phyloP scores from a whole-genome alignment of 2,797 vertebrate genomes.

The Brotula barbata region DNA sequence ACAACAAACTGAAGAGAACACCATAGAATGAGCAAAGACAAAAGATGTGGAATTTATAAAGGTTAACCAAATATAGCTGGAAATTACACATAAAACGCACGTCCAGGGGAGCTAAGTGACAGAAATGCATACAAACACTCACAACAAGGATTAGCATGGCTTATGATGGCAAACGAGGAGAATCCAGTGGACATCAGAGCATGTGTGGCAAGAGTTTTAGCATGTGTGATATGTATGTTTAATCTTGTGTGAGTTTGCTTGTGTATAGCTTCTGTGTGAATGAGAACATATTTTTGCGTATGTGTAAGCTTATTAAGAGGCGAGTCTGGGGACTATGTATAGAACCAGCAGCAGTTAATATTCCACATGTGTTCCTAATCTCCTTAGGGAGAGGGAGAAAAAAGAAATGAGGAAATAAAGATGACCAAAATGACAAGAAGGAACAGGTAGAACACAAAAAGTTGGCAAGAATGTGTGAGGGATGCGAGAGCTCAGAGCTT shows the following conservation, averaged over 20 bases:
- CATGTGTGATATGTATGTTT: constrained; percentile 45
- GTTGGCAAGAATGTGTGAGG: constrained; percentile 35
- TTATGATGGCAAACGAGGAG: constrained; percentile 65
- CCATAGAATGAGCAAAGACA: constrained; percentile 26
- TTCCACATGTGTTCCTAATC: constrained; percentile 77
- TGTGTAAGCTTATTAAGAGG: constrained; percentile 69
- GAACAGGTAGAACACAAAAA: constrained; percentile 12
- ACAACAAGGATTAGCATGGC: constrained; percentile 59
- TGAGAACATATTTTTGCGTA: constrained; percentile 24
- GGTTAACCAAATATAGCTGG: constrained; percentile 65
- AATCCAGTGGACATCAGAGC: constrained; percentile 36
- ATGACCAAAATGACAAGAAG: constrained; percentile 44
- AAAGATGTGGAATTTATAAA: constrained; percentile 38
- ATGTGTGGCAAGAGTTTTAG: constrained; percentile 37
- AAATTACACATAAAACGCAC: constrained; percentile 61
- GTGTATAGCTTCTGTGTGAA: constrained; percentile 3
- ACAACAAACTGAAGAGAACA: constrained; percentile 23
- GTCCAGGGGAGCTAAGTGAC: constrained; percentile 7
- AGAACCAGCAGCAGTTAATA: constrained; percentile 68
- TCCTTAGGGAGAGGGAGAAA: constrained; percentile 54
- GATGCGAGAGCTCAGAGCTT: constrained; percentile 37
- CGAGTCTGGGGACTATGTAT: constrained; percentile 49
- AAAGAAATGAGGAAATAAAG: constrained; percentile 27
- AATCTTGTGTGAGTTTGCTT: constrained; percentile 23
- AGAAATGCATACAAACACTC: constrained; percentile 35